phyloP scores from a whole-genome alignment of 37 sponge, comb jelly and placozoan genomes.

The Agelas oroides region DNA sequence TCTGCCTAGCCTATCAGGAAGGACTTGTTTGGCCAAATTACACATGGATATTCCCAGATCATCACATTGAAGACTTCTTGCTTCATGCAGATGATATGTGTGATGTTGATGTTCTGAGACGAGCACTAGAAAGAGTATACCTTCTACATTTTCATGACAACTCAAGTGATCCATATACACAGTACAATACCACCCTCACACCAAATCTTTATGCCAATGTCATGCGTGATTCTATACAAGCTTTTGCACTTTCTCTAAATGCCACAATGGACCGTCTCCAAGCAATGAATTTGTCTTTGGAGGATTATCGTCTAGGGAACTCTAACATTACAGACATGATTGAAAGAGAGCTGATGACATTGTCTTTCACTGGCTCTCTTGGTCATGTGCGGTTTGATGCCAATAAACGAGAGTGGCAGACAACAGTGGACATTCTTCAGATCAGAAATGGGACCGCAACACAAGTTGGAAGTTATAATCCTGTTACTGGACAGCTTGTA shows the following conservation, averaged over 20 bases:
- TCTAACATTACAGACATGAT: not conserved
- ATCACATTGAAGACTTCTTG: no score
- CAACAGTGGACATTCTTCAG: not conserved
- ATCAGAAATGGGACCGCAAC: not conserved
- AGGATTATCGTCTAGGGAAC: no score
- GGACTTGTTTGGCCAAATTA: no score
- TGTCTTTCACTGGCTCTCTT: not conserved
- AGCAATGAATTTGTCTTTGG: no score
- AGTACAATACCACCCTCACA: not conserved
- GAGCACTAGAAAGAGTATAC: not conserved
- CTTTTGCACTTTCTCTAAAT: conserved; percentile 18
- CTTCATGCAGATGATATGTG: no score
- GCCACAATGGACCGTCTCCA: not conserved
- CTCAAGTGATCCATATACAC: not conserved
- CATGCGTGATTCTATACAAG: conserved; percentile 20
- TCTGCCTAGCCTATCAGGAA: no score
- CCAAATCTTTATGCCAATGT: conserved; percentile 20
- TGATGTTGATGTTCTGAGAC: not conserved
- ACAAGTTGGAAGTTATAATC: not conserved
- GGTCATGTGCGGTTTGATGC: not conserved
- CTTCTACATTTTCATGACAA: no score
- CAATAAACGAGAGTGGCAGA: not conserved
- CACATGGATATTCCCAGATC: no score
- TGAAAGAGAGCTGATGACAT: not conserved
- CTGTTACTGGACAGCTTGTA: not conserved